Evolutionary conservation across 2,888 invertebrate species (phyloP).

Genomic region (Habrosyne pyritoides): DNA sequence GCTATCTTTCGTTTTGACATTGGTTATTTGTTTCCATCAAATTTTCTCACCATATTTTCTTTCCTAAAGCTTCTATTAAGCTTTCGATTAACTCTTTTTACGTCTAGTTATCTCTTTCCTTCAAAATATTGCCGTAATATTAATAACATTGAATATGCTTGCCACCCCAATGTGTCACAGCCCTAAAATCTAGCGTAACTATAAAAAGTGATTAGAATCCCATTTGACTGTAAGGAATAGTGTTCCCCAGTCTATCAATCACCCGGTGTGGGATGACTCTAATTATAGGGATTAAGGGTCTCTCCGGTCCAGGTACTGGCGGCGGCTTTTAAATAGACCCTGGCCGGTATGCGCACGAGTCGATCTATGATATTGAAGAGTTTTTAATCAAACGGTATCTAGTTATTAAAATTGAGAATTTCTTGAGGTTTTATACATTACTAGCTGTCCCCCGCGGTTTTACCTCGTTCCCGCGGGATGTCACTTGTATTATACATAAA

Average conservation of each 20-base stretch:
- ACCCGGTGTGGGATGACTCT: slow-evolving; percentile 71
- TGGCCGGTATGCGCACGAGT: slow-evolving; percentile 43
- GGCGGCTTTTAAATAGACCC: slow-evolving; percentile 55
- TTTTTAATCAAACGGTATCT: slow-evolving; percentile 51
- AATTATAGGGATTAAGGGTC: slow-evolving; percentile 80
- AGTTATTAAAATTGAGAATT: slow-evolving; percentile 16
- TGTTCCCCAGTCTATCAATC: slow-evolving; percentile 72
- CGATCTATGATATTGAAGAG: slow-evolving; percentile 54
- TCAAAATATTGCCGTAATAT: too few relatives aligned
- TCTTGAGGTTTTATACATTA: slow-evolving; percentile 12
- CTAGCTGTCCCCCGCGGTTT: too few relatives aligned
- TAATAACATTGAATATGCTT: too few relatives aligned
- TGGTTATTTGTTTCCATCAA: too few relatives aligned
- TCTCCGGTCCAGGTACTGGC: slow-evolving; percentile 66
- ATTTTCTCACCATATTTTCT: too few relatives aligned
- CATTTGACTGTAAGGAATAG: slow-evolving; percentile 60
- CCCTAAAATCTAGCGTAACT: slow-evolving; percentile 21
- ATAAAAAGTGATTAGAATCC: slow-evolving; percentile 75
- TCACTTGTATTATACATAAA: too few relatives aligned
- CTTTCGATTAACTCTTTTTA: too few relatives aligned
- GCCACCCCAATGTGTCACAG: slow-evolving; percentile 6
- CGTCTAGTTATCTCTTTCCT: too few relatives aligned
- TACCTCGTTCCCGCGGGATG: too few relatives aligned
- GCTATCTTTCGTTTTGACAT: too few relatives aligned
- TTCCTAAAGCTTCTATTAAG: too few relatives aligned